Evolutionary conservation across 2,797 vertebrate genomes (phyloP), one percentile per base, ranked within the genome.

Genomic region (Molossus alvarezi): DNA sequence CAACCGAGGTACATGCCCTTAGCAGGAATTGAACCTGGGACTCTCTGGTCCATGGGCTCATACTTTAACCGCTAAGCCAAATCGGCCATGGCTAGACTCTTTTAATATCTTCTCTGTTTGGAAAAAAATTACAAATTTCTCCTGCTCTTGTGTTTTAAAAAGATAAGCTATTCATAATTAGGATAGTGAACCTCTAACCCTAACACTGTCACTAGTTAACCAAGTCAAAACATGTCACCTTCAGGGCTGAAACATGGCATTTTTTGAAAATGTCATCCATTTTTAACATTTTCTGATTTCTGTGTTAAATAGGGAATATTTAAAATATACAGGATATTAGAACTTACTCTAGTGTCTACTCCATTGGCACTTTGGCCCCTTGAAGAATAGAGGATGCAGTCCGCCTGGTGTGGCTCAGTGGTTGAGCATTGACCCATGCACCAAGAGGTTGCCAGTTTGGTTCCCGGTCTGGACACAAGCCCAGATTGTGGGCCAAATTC

Each of bases 111-210:
- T 93, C 86, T 82, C 48, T 48, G 7, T 84, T 93, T 91, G 60
- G 37, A 10, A 86, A 29, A 65, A 95, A 88, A 96, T 73, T 93
- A 79, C 48, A 82, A 90, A 77, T 67, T 67, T 10, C 20, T 9
- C 21, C 23, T 18, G 21, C 14, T 81, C 41, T 81, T 82, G 18
- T 62, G 88, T 84, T 77, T 87, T 92, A 51, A 80, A 93, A 94
- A 15, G 15, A 51, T 58, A 23, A 6, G 9, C 65, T 86, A 69
- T 15, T 12, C 25, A 92, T 79, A 88, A 94, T 80, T 12, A 91
- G 58, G 87, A 84, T 48, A 58, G 9, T 9, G 13, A 90, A 51
- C 2, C 64, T 95, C 73, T 81, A 73, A 75, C 69, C 17, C 10
- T 27, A 94, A 65, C 82, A 58, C 8, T 85, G 45, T 21, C 51